Percentiles rank a stretch among this genome's conserved stretches.
phyloP scores from a whole-genome alignment of 1,140 invertebrate genomes.

The Micrasema minimum region DNA sequence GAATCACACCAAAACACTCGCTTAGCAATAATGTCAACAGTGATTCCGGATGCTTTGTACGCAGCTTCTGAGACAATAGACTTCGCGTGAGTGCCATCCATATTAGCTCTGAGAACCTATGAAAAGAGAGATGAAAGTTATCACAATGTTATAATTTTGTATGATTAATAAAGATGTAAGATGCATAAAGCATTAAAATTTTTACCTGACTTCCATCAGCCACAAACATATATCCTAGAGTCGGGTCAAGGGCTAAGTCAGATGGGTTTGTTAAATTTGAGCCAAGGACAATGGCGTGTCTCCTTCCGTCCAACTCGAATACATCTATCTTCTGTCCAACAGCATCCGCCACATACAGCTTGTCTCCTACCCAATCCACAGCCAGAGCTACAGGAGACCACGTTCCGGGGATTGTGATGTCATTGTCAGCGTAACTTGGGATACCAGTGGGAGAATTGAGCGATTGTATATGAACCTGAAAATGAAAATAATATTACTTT shows the following conservation, averaged over 20 bases:
- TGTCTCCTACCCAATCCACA: slow-evolving; percentile 97
- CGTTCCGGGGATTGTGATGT: slow-evolving; percentile 81
- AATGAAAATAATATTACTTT: slow-evolving; percentile 42
- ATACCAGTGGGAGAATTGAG: slow-evolving; percentile 63
- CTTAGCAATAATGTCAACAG: slow-evolving; percentile 87
- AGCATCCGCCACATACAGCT: slow-evolving; percentile 94
- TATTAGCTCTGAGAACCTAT: slow-evolving; percentile 83
- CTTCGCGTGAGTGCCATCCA: slow-evolving; percentile 87
- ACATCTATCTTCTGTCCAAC: slow-evolving; percentile 94
- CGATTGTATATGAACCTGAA: slow-evolving; percentile 73
- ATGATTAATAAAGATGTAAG: not conserved
- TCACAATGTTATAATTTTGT: not conserved
- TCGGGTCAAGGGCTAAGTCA: slow-evolving; percentile 93
- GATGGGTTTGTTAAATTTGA: slow-evolving; percentile 91
- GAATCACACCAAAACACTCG: slow-evolving; percentile 97
- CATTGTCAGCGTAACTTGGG: slow-evolving; percentile 65
- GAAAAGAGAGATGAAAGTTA: slow-evolving; percentile 47
- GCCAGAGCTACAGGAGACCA: slow-evolving; percentile 92
- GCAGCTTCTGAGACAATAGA: slow-evolving; percentile 91
- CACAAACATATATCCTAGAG: slow-evolving; percentile 91
- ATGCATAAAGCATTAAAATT: not conserved
- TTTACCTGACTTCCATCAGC: slow-evolving; percentile 86
- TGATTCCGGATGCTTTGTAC: slow-evolving; percentile 88
- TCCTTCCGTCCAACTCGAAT: slow-evolving; percentile 85
- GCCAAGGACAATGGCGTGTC: slow-evolving; percentile 89